These are phyloP conservation scores for Morone chrysops DNA, from an alignment of 2,113 vertebrate species.

Conservation along the genomic window DNA sequence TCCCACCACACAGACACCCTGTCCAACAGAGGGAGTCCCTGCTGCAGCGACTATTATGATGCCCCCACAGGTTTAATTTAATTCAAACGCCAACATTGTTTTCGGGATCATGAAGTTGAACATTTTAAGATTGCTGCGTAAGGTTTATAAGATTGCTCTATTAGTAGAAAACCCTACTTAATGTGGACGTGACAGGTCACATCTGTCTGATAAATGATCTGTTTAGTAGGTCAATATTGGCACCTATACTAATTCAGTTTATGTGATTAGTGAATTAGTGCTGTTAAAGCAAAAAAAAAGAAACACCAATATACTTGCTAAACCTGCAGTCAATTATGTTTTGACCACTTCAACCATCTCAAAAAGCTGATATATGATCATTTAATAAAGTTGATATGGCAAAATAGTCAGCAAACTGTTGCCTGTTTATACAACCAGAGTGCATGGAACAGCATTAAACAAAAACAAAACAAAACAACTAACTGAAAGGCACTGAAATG, in stretches of 20 bases:
- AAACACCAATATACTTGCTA: not conserved
- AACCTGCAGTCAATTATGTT: not conserved
- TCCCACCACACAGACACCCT: not conserved
- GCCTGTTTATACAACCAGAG: not conserved
- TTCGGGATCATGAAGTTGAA: not conserved
- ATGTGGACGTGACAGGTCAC: not conserved
- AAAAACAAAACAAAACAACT: not conserved
- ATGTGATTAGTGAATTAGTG: not conserved
- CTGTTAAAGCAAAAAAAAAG: not conserved
- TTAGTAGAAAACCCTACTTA: not conserved
- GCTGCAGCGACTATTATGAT: not conserved
- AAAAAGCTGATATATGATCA: not conserved
- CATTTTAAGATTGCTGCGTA: not conserved
- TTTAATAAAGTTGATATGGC: not conserved
- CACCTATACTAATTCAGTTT: not conserved
- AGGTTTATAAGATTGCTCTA: not conserved
- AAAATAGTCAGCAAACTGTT: not conserved
- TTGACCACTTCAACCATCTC: not conserved
- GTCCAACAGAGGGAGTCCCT: not conserved
- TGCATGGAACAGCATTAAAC: not conserved
- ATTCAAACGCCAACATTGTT: not conserved
- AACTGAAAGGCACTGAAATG: not conserved
- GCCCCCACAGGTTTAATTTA: not conserved
- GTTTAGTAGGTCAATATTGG: not conserved
- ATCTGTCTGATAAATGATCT: not conserved